Conservation (phyloP, 2,113 vertebrate genomes). For the Xenopus tropicalis region UCB_Xtro_10.0 CM004452.2:12630001-12630500, state of each 20-base stretch:
- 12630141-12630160: background rate
- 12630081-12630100: too few relatives aligned
- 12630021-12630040: background rate
- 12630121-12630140: too few relatives aligned
- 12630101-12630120: background rate
- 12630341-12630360: background rate
- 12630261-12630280: constrained; percentile 1
- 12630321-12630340: constrained; percentile 12
- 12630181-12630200: background rate
- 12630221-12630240: constrained; percentile 12
- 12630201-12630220: constrained; percentile 1
- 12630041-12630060: background rate
- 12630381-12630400: too few relatives aligned
- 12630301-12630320: background rate
- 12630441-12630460: too few relatives aligned
- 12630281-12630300: constrained; percentile 21
- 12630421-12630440: too few relatives aligned
- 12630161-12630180: background rate
- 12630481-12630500: too few relatives aligned
- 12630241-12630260: background rate
- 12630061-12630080: background rate
- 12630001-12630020: too few relatives aligned
- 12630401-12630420: too few relatives aligned
- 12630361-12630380: too few relatives aligned
- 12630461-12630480: too few relatives aligned